Evolutionary conservation across 2,888 invertebrate species (phyloP).

Genomic region (Ennomos fuscantarius): DNA sequence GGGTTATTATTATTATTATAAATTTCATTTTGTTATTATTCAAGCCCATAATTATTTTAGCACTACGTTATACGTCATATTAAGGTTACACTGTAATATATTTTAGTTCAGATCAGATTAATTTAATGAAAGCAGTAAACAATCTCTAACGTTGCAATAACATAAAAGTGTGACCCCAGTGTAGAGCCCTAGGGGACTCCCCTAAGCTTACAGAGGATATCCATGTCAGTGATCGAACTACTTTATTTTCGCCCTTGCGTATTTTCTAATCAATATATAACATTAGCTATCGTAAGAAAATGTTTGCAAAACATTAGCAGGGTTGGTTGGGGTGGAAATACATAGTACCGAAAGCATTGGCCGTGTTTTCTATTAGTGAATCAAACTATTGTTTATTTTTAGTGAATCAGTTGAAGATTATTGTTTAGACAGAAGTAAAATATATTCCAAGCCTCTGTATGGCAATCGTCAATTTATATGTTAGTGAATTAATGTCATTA

Average conservation of each 20-base stretch:
- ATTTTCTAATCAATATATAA: slow-evolving; percentile 58
- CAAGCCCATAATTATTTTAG: too few species aligned
- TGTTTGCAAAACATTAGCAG: slow-evolving; percentile 57
- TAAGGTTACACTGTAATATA: too few species aligned
- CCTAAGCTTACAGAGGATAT: slow-evolving; percentile 36
- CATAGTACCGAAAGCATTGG: slow-evolving; percentile 2
- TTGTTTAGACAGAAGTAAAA: too few species aligned
- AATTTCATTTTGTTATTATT: too few species aligned
- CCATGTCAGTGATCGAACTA: slow-evolving; percentile 45
- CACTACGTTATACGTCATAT: too few species aligned
- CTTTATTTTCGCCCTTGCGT: slow-evolving; percentile 40
- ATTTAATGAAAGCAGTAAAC: not conserved
- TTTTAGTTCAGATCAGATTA: not conserved
- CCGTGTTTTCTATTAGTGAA: too few species aligned
- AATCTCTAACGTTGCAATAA: slow-evolving; percentile 5
- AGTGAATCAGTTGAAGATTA: too few species aligned
- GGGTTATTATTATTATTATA: too few species aligned
- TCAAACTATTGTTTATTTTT: too few species aligned
- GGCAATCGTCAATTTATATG: too few species aligned
- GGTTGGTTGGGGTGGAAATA: slow-evolving; percentile 2
- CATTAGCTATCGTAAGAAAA: slow-evolving; percentile 60
- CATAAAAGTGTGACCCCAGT: slow-evolving; percentile 29
- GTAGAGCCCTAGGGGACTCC: slow-evolving; percentile 32
- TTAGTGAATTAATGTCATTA: not conserved
- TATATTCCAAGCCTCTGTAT: too few species aligned